Evolutionary conservation across 1,140 invertebrate genomes (phyloP).

Genomic region (Homarus americanus): DNA sequence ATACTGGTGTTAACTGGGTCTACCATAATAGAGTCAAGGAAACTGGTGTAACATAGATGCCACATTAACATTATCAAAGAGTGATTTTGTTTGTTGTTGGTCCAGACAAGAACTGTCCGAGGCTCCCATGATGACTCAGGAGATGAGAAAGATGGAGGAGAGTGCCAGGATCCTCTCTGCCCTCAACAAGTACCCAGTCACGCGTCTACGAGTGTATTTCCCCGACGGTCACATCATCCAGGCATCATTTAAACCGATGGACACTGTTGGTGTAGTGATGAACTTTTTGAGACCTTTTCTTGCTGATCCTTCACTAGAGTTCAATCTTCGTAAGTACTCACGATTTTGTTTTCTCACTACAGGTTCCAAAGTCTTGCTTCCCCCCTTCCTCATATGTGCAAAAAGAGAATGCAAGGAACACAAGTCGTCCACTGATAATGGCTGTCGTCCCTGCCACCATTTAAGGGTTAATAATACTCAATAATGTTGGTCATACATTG

Average conservation of each 20-base stretch:
- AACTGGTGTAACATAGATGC: too few relatives aligned
- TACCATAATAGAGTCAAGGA: too few relatives aligned
- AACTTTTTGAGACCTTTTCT: slow-evolving; percentile 45
- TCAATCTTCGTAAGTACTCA: slow-evolving; percentile 54
- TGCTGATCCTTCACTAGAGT: slow-evolving; percentile 23
- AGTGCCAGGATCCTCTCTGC: slow-evolving; percentile 44
- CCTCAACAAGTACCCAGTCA: slow-evolving; percentile 54
- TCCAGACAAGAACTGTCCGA: slow-evolving; percentile 38
- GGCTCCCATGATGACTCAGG: slow-evolving; percentile 41
- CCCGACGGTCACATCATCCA: slow-evolving; percentile 63
- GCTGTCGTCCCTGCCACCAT: too few relatives aligned
- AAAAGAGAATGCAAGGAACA: too few relatives aligned
- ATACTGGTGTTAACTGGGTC: too few relatives aligned
- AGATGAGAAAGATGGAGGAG: slow-evolving; percentile 62
- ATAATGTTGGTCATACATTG: too few relatives aligned
- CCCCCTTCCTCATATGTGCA: too few relatives aligned
- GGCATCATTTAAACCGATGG: slow-evolving; percentile 52
- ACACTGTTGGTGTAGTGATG: slow-evolving; percentile 37
- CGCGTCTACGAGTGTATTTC: slow-evolving; percentile 57
- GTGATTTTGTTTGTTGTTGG: background rate
- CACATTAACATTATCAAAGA: too few relatives aligned
- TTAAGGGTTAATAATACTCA: too few relatives aligned
- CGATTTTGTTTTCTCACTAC: too few relatives aligned
- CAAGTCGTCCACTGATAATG: too few relatives aligned
- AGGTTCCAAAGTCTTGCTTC: too few relatives aligned